A percentile compares a stretch with the other conserved stretches of the same genome.
Conservation (phyloP, 2,797 vertebrate species). For the Typhlichthys eigenmanni region DNA sequence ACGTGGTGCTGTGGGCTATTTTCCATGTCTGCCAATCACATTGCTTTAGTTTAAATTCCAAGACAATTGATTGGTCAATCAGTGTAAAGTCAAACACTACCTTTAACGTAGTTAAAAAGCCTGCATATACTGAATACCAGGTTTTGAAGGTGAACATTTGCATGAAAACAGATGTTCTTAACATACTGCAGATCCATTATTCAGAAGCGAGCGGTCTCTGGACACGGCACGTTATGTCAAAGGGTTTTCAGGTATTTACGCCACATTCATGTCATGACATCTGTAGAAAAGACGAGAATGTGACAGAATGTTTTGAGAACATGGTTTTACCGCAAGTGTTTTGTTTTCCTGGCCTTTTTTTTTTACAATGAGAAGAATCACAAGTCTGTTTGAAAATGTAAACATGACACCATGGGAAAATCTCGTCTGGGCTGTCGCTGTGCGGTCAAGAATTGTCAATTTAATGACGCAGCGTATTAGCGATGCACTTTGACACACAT, state of each 20-base stretch:
- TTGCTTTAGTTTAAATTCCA: neutral
- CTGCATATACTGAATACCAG: conserved; percentile 35
- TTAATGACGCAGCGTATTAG: neutral
- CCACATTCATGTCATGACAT: conserved; percentile 71
- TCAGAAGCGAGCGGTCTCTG: conserved; percentile 70
- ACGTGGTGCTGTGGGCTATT: conserved; percentile 29
- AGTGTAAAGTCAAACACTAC: conserved; percentile 24
- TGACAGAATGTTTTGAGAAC: conserved; percentile 80
- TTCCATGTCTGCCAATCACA: conserved; percentile 29
- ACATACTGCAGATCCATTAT: conserved; percentile 83
- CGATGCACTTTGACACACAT: neutral
- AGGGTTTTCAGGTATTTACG: conserved; percentile 82
- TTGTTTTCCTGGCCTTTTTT: conserved; percentile 71
- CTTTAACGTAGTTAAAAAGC: conserved; percentile 12
- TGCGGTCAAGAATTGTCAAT: conserved; percentile 8
- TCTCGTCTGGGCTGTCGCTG: conserved; percentile 11
- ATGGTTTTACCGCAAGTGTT: conserved; percentile 77
- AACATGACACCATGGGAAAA: conserved; percentile 50
- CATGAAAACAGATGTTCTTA: conserved; percentile 77
- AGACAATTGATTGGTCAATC: conserved; percentile 27
- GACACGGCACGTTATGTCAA: conserved; percentile 76
- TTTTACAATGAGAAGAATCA: conserved; percentile 53
- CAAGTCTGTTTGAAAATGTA: conserved; percentile 72
- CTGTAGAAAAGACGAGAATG: conserved; percentile 75
- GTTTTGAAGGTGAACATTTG: conserved; percentile 44